Evolutionary conservation across 2,797 vertebrate species (phyloP).

Genomic region (Dendrocincla tyrannina): DNA sequence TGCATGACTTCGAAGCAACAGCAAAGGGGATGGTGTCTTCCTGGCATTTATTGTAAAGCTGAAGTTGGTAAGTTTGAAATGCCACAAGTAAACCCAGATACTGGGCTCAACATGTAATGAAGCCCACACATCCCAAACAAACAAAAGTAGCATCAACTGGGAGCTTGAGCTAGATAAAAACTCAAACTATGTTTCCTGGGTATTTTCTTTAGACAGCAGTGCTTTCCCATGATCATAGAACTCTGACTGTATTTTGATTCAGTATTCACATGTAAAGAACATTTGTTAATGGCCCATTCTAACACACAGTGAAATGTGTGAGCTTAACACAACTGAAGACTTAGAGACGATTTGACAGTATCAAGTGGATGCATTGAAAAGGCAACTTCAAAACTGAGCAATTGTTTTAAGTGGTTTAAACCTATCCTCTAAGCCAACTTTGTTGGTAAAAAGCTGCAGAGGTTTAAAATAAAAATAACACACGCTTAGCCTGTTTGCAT

Average conservation of each 20-base stretch:
- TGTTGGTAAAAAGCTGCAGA: constrained; percentile 42
- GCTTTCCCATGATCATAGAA: neutral
- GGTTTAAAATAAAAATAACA: constrained; percentile 62
- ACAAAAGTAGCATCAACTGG: neutral
- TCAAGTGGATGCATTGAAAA: constrained; percentile 19
- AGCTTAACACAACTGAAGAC: neutral
- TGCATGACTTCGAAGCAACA: neutral
- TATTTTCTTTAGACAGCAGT: neutral
- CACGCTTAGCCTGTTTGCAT: constrained; percentile 47
- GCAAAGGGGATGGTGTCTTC: neutral
- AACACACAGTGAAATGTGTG: neutral
- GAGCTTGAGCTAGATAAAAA: neutral
- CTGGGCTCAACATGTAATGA: neutral
- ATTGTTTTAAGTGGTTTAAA: constrained; percentile 67
- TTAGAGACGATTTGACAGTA: neutral
- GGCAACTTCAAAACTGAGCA: constrained; percentile 29
- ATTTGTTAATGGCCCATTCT: constrained; percentile 19
- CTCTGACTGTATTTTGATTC: neutral
- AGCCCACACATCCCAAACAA: neutral
- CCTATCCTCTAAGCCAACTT: constrained; percentile 35
- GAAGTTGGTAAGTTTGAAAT: constrained; percentile 4
- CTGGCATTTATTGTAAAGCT: neutral
- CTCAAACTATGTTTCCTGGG: neutral
- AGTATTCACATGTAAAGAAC: neutral
- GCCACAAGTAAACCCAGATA: neutral